Evolutionary conservation across 1,140 invertebrate genomes (phyloP).

Genomic region (Neodiprion pinetum): DNA sequence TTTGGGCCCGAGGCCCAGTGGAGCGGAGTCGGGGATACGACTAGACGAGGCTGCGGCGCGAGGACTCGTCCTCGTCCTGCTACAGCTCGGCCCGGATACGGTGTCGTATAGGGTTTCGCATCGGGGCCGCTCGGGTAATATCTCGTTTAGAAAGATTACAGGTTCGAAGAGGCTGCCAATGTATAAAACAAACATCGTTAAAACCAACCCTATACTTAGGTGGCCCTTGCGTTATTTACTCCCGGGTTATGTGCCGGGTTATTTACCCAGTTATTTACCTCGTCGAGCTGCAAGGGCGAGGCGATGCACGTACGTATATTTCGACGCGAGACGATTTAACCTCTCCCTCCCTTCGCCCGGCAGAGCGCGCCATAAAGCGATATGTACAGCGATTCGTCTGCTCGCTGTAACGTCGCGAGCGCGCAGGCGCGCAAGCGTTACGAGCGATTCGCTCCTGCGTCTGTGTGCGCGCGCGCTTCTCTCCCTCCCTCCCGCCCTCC

Average conservation of each 20-base stretch:
- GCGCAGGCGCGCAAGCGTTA: background rate
- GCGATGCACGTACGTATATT: no score
- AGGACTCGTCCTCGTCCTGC: constrained; percentile 27
- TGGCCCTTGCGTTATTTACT: constrained; percentile 37
- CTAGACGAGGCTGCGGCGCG: constrained; percentile 19
- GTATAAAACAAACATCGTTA: constrained; percentile 67
- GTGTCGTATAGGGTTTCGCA: constrained; percentile 23
- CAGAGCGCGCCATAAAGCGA: constrained; percentile 13
- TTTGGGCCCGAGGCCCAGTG: constrained; percentile 40
- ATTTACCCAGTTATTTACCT: background rate
- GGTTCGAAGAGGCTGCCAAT: constrained; percentile 63
- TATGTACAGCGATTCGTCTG: constrained; percentile 27
- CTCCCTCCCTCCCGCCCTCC: constrained; percentile 22
- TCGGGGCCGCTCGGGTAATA: constrained; percentile 42
- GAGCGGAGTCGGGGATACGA: constrained; percentile 18
- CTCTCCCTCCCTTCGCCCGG: constrained; percentile 24
- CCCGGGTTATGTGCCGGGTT: constrained; percentile 24
- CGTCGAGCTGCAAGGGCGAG: background rate
- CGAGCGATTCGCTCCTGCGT: constrained; percentile 28
- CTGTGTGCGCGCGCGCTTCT: constrained; percentile 25
- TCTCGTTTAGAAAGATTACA: constrained; percentile 65
- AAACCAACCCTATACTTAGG: constrained; percentile 60
- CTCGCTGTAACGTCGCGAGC: constrained; percentile 1
- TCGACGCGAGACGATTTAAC: background rate
- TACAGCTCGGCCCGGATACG: constrained; percentile 24